Conservation (phyloP, 2,797 vertebrate species). For the Rhinatrema bivittatum region DNA sequence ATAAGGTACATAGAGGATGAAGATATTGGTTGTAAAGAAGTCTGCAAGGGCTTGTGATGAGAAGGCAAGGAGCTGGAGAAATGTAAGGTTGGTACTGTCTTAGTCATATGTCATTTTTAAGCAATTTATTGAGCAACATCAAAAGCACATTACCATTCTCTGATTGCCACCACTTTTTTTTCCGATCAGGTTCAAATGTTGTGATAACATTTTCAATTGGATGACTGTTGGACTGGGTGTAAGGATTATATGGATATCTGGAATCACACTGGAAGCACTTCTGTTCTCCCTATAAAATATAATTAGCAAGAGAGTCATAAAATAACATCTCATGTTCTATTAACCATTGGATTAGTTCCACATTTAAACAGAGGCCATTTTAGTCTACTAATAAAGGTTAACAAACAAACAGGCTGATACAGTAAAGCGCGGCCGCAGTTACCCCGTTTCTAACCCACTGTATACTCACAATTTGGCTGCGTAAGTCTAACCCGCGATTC, state of each 20-base stretch:
- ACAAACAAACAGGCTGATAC: too few relatives aligned
- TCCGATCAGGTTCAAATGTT: constrained; percentile 63
- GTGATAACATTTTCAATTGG: constrained; percentile 73
- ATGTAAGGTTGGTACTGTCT: not conserved
- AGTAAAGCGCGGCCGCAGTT: too few relatives aligned
- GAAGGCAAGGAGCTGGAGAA: not conserved
- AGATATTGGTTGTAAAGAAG: too few relatives aligned
- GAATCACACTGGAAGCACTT: constrained; percentile 87
- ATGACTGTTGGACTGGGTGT: constrained; percentile 69
- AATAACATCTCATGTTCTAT: not conserved
- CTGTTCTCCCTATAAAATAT: constrained; percentile 60
- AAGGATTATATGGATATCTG: constrained; percentile 53
- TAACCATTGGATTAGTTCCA: too few relatives aligned
- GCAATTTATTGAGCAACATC: not conserved
- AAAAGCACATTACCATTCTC: constrained; percentile 63
- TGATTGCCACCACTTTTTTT: constrained; percentile 84
- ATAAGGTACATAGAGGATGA: too few relatives aligned
- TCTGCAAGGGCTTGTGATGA: too few relatives aligned
- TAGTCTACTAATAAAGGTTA: too few relatives aligned
- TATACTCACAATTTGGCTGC: too few relatives aligned
- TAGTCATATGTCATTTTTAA: constrained; percentile 1
- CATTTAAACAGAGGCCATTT: too few relatives aligned
- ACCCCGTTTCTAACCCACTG: too few relatives aligned
- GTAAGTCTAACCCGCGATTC: too few relatives aligned
- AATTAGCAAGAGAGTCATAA: not conserved